Evolutionary conservation across 2,113 vertebrate genomes (phyloP), one percentile per base, ranked within the genome.

Genomic region (Trichomycterus rosablanca): DNA sequence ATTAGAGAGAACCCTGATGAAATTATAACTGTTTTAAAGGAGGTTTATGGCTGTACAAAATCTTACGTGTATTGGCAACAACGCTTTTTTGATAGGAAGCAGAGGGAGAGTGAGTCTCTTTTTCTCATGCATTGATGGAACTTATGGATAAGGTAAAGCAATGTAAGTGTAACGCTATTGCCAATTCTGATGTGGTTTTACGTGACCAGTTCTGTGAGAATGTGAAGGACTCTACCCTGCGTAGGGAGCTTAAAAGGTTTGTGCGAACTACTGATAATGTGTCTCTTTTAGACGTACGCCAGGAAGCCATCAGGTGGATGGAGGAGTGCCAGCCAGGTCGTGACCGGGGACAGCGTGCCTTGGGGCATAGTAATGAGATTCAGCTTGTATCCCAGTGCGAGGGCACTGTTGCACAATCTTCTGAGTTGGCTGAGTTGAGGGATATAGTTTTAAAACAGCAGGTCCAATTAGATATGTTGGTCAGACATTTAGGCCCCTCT

Each of bases 271-370:
- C 30, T 32, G 26, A 0, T 10, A 4, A 2, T 15, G 1, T 32
- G 15, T 7, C 24, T 6, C 37, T 68, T 8, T 19, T 68, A n/a
- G 56, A 53, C 2, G 6, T 67, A 14, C 1, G 56, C 2, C 3
- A 4, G 3, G 49, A 61, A 8, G 66, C 66, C n/a, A 54, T 48
- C 9, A 9, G 18, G 12, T 66, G 63, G 43, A 20, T 58, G 10
- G 64, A 59, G 8, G 45, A 57, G 32, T 43, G 55, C 2, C 43
- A 43, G 11, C 1, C 26, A 9, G 6, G 19, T 6, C n/a, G 14
- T 11, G 23, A 44, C 19, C 6, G 42, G 9, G 4, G 1, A 3
- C 15, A 4, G 7, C 56, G 4, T 24, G 16, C 22, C 39, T 6
- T 14, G 1, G n/a, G 2, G 9, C 15, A 1, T 10, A 32, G n/a